Evolutionary conservation across 2,888 invertebrate genomes (phyloP), one percentile per base, ranked within the genome.

Genomic region (Clanis bilineata): DNA sequence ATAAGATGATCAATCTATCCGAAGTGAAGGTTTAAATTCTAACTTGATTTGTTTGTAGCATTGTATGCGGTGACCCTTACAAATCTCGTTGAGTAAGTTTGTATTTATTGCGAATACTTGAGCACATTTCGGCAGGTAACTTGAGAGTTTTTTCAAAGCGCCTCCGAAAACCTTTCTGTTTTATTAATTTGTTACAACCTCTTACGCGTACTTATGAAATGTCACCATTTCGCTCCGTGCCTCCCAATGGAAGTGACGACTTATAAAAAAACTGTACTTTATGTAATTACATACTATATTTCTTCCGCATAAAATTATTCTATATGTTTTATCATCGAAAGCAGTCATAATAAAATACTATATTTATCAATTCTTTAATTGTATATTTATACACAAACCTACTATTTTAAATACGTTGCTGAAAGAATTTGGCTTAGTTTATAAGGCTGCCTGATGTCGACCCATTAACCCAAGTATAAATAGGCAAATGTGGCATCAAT

Each of bases 141-240:
- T 58, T 62, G 23, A 23, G 45, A 45, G 45, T 67, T 68, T 64
- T 66, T 59, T 56, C 56, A 59, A 60, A 63, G 62, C 58, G 55
- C 38, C 61, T 64, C 61, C 51, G 32, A 18, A 58, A 62, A 67
- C 68, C 65, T 64, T 66, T 65, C 62, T 65, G 59, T 66, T 68
- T 66, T 67, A 68, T 70, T 70, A 67, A 68, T 68, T 64, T 51
- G 51, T 32, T 32, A 44, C 41, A 41, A 45, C 45, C 45, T 45
- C 51, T 51, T 51, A 51, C 51, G 32, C 6, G 51, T 18, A 28
- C 32, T 51, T 18, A 32, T 18, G 51, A 51, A 28, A 51, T 56
- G 56, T 39, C 39, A 15, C 18, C 36, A 55, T 56, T 56, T 58
- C 39, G 41, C 57, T 56, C 58, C 51, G 12, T 44, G 57, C 55